Conservation (phyloP, 2,888 invertebrate species). For the Harpalus rufipes region DNA sequence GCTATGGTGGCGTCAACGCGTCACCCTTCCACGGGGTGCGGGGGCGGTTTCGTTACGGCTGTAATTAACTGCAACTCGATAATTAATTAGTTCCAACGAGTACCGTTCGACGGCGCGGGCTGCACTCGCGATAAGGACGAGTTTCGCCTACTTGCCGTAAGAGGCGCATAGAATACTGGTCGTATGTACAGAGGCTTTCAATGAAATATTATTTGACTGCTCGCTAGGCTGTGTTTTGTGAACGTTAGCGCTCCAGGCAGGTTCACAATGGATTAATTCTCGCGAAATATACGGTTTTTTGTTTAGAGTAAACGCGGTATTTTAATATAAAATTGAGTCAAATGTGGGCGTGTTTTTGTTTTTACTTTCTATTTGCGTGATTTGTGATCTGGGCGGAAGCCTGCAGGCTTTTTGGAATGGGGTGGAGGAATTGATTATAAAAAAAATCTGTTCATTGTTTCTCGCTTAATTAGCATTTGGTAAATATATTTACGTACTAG, state of each 20-base stretch:
- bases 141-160: not conserved
- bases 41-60: conserved; percentile 73
- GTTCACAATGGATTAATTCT: conserved; percentile 61
- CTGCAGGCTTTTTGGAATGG: not conserved
- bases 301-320: conserved; percentile 45
- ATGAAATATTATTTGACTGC: conserved; percentile 62
- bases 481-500: not conserved
- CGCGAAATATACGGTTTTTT: conserved; percentile 57
- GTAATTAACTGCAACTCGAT: conserved; percentile 77
- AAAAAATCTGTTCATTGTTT: not conserved
- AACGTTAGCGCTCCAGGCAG: conserved; percentile 15
- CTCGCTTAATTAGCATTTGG: conserved; percentile 1
- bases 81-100: conserved; percentile 77
- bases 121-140: conserved; percentile 14
- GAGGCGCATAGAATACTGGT: not conserved
- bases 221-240: conserved; percentile 53
- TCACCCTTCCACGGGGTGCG: conserved; percentile 20
- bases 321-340: conserved; percentile 58
- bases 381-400: not conserved
- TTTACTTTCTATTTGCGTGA: conserved; percentile 12
- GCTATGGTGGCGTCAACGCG: conserved; percentile 20
- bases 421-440: not conserved
- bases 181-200: conserved; percentile 14
- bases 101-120: conserved; percentile 74
- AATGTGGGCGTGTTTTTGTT: conserved; percentile 51